Evolutionary conservation across 2,113 vertebrate species (phyloP).

Genomic region (Clarias magur): DNA sequence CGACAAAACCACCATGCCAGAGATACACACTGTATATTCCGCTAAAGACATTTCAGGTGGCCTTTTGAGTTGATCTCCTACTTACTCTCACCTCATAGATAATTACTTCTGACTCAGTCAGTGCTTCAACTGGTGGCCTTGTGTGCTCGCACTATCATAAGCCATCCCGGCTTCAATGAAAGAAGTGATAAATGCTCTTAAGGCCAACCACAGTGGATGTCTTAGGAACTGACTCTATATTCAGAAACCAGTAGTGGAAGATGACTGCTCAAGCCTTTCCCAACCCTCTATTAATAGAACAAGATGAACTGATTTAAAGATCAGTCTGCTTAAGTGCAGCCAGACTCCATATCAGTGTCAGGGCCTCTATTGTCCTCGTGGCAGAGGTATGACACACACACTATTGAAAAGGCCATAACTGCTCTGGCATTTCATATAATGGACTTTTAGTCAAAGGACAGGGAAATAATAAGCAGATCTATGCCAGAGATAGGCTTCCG

Average conservation of each 20-base stretch:
- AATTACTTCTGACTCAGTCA: not conserved
- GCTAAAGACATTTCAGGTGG: constrained; percentile 10
- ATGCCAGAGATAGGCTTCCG: constrained; percentile 43
- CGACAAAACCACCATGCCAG: not conserved
- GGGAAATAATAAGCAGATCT: constrained; percentile 67
- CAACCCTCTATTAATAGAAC: constrained; percentile 60
- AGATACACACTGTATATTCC: not conserved
- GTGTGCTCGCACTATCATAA: constrained; percentile 18
- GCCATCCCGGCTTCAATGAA: not conserved
- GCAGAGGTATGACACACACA: constrained; percentile 63
- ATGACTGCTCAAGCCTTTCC: constrained; percentile 40
- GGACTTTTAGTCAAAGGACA: constrained; percentile 72
- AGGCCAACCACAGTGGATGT: not conserved
- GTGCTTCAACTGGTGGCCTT: not conserved
- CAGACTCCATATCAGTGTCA: constrained; percentile 52
- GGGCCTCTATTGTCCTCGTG: constrained; percentile 63
- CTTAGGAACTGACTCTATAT: not conserved
- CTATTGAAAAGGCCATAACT: constrained; percentile 68
- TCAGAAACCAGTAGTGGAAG: constrained; percentile 6
- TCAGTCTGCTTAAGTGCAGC: constrained; percentile 65
- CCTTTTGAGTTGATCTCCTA: constrained; percentile 8
- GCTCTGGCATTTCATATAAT: constrained; percentile 70
- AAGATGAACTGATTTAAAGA: constrained; percentile 64
- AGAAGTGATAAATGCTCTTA: constrained; percentile 44
- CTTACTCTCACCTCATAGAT: not conserved